phyloP scores from a whole-genome alignment of 2,797 vertebrate genomes.

The Brachyrhaphis roseni region DNA sequence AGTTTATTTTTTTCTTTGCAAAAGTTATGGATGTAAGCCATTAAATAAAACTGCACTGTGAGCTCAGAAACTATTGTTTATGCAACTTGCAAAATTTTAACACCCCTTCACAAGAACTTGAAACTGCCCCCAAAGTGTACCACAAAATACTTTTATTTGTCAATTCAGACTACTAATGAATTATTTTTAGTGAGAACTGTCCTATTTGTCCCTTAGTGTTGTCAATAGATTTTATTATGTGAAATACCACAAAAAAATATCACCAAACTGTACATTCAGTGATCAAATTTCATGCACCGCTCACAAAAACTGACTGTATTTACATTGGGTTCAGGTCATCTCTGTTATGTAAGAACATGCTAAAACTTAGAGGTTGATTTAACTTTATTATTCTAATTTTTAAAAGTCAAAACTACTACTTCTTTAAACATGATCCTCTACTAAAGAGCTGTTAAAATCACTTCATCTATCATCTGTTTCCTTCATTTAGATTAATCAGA shows the following conservation, averaged over 20 bases:
- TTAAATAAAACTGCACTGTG: neutral
- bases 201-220: neutral
- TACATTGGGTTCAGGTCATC: neutral
- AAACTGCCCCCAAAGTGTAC: neutral
- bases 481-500: constrained; percentile 12
- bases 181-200: neutral
- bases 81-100: neutral
- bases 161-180: neutral
- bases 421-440: neutral
- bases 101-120: constrained; percentile 12
- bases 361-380: neutral
- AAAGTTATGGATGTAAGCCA: neutral
- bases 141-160: neutral
- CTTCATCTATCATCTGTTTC: constrained; percentile 19
- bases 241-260: constrained; percentile 15
- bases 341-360: neutral
- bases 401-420: neutral
- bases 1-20: constrained; percentile 4
- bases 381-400: constrained; percentile 1
- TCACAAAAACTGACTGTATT: constrained; percentile 17
- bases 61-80: neutral
- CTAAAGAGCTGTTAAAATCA: constrained; percentile 10
- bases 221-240: constrained; percentile 15
- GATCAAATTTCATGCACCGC: constrained; percentile 10
- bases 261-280: neutral